Evolutionary conservation across 2,113 vertebrate species (phyloP), one percentile per base, ranked within the genome.

Genomic region (Bufo gargarizans): DNA sequence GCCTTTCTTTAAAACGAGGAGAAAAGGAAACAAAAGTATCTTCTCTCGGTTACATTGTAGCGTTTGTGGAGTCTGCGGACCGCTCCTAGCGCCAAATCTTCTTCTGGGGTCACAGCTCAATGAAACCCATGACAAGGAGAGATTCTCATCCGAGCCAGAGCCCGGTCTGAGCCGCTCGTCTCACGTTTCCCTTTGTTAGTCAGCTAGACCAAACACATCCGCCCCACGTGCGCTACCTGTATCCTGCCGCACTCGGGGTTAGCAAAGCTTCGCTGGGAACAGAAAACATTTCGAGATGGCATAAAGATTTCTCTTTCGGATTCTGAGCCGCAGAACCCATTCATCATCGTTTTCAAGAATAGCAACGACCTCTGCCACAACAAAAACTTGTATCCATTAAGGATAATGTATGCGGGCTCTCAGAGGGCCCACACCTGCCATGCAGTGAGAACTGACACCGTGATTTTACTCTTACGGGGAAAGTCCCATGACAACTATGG

Each of bases 151-250:
- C 79, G 50, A 14, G 61, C 61, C 45, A 1, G 11, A 45, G 19
- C 63, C 47, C 3, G 47, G 20, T 4, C 69, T 65, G 17, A 82
- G 17, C 7, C 58, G 45, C 53, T n/a, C 20, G 43, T 69, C 63
- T 84, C 45, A 65, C 6, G 43, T 65, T 84, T 84, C 82, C 82
- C 16, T 71, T 84, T 71, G 63, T 71, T 22, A 16, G 7, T 5
- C 11, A 20, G 50, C 63, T 53, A 84, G 82, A 65, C 82, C 82
- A 69, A 84, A 84, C 82, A 84, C 82, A 71, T 84, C 82, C 82
- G 4, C 13, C 65, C 82, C 80, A n/a, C 80, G 47, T 71, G 82
- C 14, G 47, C 82, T 84, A 84, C 82, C 82, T 71, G 81, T 45
- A 82, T 82, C 58, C 43, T 1, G 10, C 61, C 4, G 61, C 45